These are phyloP conservation scores for Corvus moneduloides DNA, from an alignment of 2,113 vertebrate species.

Conservation along the genomic window DNA sequence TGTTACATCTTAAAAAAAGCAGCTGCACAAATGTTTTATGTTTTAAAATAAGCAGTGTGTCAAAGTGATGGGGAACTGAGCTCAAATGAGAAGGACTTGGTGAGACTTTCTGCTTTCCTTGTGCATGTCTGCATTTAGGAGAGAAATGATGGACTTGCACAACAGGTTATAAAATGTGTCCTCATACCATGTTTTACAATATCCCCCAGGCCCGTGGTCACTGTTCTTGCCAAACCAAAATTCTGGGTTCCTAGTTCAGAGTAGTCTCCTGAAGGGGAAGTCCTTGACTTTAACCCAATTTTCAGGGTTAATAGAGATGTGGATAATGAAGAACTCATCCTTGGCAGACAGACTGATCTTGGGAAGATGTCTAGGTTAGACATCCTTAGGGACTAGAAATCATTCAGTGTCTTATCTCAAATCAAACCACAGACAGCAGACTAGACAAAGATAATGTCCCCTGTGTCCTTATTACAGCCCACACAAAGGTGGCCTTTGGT, in stretches of 20 bases:
- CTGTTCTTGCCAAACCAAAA: not conserved
- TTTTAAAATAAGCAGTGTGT: not conserved
- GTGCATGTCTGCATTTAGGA: not conserved
- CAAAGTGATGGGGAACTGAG: not conserved
- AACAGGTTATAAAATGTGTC: not conserved
- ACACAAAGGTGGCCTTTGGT: not conserved
- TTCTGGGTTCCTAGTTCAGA: not conserved
- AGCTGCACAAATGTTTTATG: not conserved
- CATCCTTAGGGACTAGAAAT: not conserved
- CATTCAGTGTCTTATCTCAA: not conserved
- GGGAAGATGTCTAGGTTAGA: not conserved
- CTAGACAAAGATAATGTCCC: not conserved
- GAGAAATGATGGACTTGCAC: not conserved
- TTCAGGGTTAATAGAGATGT: not conserved
- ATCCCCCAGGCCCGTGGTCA: rapidly evolving
- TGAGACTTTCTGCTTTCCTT: not conserved
- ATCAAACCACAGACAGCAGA: not conserved
- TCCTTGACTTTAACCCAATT: not conserved
- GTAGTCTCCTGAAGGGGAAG: not conserved
- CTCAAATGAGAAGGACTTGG: not conserved
- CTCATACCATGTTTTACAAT: not conserved
- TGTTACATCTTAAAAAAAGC: not conserved
- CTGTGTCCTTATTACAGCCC: not conserved
- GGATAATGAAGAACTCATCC: not conserved
- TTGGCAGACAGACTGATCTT: not conserved